Evolutionary conservation across 1,140 invertebrate genomes (phyloP).

Genomic region (Drosophila sp.): DNA sequence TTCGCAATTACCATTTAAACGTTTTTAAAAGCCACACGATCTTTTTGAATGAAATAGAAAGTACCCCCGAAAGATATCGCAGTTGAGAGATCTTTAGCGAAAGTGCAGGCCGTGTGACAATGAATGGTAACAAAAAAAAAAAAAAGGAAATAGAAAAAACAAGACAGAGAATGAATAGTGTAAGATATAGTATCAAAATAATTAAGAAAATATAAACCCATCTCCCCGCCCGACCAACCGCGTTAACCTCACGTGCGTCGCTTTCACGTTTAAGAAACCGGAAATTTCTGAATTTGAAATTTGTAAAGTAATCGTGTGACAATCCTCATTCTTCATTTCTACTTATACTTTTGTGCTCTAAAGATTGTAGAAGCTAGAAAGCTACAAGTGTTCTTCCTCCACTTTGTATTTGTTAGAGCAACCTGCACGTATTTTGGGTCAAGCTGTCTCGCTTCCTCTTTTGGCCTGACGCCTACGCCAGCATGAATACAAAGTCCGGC

Average conservation of each 20-base stretch:
- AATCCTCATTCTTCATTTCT: constrained; percentile 28
- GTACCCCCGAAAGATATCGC: constrained; percentile 64
- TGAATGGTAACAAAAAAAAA: constrained; percentile 24
- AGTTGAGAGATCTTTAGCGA: constrained; percentile 58
- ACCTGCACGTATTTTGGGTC: constrained; percentile 61
- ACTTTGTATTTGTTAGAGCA: not conserved
- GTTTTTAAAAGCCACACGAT: constrained; percentile 51
- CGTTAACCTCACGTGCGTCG: constrained; percentile 56
- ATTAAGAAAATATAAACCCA: constrained; percentile 26
- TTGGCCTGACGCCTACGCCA: constrained; percentile 66
- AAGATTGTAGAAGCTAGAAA: constrained; percentile 37
- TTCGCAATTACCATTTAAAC: constrained; percentile 35
- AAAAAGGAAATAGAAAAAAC: not conserved
- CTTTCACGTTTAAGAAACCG: constrained; percentile 54
- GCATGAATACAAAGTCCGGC: constrained; percentile 78
- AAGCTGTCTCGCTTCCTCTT: constrained; percentile 29
- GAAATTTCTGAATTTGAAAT: constrained; percentile 66
- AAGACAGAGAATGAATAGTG: constrained; percentile 26
- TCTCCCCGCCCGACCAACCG: not conserved
- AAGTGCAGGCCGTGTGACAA: constrained; percentile 59
- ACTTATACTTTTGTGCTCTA: no score
- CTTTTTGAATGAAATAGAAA: constrained; percentile 79
- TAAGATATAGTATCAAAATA: constrained; percentile 30
- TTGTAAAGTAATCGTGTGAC: constrained; percentile 39
- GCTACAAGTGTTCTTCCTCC: constrained; percentile 10